phyloP scores from a whole-genome alignment of 2,797 vertebrate species.

The Aulostomus chinensis region DNA sequence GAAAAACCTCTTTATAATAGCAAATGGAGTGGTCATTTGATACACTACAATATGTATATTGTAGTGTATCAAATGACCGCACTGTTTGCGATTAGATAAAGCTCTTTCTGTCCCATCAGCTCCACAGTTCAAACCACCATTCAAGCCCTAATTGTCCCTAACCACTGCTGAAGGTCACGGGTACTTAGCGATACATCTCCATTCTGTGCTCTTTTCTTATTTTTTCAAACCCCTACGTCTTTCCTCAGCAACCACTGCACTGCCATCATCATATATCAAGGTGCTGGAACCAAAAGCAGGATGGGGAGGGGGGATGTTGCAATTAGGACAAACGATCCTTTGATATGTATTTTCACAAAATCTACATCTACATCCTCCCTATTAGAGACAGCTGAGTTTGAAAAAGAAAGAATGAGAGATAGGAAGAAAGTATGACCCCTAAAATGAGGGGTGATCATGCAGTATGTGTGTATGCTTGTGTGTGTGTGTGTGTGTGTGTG shows the following conservation, averaged over 20 bases:
- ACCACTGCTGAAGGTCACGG: conserved; percentile 73
- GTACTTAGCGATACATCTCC: conserved; percentile 54
- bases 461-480: conserved; percentile 23
- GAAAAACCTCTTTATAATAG: no score
- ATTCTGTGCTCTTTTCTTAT: background rate
- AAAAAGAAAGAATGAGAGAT: conserved; percentile 11
- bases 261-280: conserved; percentile 6
- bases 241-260: conserved; percentile 1
- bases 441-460: conserved; percentile 65
- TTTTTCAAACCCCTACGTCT: background rate
- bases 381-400: background rate
- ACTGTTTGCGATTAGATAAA: background rate
- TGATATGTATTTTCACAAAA: background rate
- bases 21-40: no score
- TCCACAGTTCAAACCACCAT: conserved; percentile 55
- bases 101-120: conserved; percentile 38
- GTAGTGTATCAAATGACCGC: conserved; percentile 16
- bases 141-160: conserved; percentile 73
- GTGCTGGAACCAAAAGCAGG: background rate
- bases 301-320: no score
- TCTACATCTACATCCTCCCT: conserved; percentile 14
- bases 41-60: no score
- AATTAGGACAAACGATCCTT: conserved; percentile 16
- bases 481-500: conserved; percentile 18
- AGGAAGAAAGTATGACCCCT: conserved; percentile 47